Conservation (phyloP, 2,888 invertebrate species). For the Orthosia gracilis region DNA sequence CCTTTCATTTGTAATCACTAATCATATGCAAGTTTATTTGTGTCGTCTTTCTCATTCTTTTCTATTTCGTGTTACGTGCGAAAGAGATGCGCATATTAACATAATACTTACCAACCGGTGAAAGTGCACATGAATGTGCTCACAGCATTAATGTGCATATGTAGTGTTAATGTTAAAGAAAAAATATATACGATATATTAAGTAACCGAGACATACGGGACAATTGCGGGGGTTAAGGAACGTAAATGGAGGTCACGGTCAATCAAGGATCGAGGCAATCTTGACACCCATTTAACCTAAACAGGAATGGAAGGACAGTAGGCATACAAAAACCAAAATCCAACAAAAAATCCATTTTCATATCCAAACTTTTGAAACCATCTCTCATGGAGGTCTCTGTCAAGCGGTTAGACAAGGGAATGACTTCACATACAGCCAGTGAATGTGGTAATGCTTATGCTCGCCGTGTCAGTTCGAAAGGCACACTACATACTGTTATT, state of each 20-base stretch:
- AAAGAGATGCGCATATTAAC: conserved; percentile 56
- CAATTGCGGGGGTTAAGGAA: conserved; percentile 74
- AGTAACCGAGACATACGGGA: conserved; percentile 70
- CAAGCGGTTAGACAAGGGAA: conserved; percentile 73
- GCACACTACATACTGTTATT: conserved; percentile 88
- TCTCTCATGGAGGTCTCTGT: conserved; percentile 55
- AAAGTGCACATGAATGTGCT: conserved; percentile 68
- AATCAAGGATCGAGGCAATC: conserved; percentile 67
- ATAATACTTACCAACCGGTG: conserved; percentile 63
- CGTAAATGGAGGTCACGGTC: conserved; percentile 76
- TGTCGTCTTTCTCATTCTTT: conserved; percentile 44
- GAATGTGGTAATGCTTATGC: conserved; percentile 79
- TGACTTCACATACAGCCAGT: conserved; percentile 72
- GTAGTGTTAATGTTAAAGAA: conserved; percentile 69
- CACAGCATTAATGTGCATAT: conserved; percentile 65
- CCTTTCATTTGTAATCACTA: conserved; percentile 28
- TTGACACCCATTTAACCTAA: conserved; percentile 60
- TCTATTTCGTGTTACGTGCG: conserved; percentile 62
- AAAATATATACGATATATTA: conserved; percentile 64
- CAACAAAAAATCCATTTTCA: conserved; percentile 59
- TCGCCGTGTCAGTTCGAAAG: conserved; percentile 87
- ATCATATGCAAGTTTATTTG: conserved; percentile 13
- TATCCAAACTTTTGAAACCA: conserved; percentile 58
- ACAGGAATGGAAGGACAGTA: conserved; percentile 57
- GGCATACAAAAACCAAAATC: conserved; percentile 66